These are phyloP conservation scores for Chelmon rostratus DNA, from an alignment of 2,797 vertebrate species.

Conservation along the genomic window DNA sequence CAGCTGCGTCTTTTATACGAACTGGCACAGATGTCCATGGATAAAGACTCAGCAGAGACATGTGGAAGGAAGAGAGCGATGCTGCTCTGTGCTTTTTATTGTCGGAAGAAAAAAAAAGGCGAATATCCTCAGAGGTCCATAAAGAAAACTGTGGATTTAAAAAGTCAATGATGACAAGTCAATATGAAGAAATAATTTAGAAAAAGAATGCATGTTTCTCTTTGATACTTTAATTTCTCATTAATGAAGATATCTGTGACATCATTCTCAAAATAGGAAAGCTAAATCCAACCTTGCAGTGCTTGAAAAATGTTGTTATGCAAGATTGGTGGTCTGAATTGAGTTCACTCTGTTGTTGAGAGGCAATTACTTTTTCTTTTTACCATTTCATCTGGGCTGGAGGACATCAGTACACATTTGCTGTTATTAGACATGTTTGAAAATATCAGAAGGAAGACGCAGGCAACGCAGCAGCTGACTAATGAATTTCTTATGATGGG, in stretches of 20 bases:
- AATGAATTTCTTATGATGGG: constrained; percentile 71
- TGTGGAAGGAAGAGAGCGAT: constrained; percentile 7
- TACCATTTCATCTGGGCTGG: constrained; percentile 31
- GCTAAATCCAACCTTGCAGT: not conserved
- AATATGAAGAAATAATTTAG: constrained; percentile 8
- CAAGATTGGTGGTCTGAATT: constrained; percentile 17
- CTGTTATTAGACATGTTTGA: constrained; percentile 46
- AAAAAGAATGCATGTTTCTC: not conserved
- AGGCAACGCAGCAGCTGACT: constrained; percentile 37
- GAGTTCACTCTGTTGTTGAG: constrained; percentile 13
- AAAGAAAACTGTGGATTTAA: constrained; percentile 26
- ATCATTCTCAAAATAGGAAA: not conserved
- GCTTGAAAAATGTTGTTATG: constrained; percentile 3
- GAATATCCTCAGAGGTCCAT: constrained; percentile 1
- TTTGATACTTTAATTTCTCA: constrained; percentile 12
- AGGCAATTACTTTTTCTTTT: constrained; percentile 36
- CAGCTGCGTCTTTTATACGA: constrained; percentile 72
- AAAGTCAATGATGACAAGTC: constrained; percentile 7
- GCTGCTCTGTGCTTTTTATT: constrained; percentile 5
- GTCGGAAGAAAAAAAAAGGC: not conserved
- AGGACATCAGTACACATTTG: constrained; percentile 44
- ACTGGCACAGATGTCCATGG: constrained; percentile 57
- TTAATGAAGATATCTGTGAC: not conserved
- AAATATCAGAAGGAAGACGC: constrained; percentile 40
- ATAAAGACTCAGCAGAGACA: constrained; percentile 49